A percentile compares a stretch with the other conserved stretches of the same genome.
phyloP scores from a whole-genome alignment of 2,888 invertebrate species.

The Bugula neritina region DNA sequence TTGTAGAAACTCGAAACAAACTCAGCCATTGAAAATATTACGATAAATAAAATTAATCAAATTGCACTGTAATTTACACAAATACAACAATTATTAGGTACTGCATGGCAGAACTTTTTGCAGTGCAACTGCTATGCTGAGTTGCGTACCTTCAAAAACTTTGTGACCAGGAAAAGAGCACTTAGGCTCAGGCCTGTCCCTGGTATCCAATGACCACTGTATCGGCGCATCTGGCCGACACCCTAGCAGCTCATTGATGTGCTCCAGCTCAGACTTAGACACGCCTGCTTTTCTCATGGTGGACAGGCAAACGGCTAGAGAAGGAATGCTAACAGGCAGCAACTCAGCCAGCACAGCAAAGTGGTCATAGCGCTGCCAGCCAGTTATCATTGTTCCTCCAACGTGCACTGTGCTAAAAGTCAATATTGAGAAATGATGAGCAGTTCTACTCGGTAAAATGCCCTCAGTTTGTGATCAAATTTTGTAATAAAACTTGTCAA shows the following conservation, averaged over 20 bases:
- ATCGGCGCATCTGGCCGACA: neutral
- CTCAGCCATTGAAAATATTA: too few species aligned
- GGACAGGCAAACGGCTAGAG: conserved; percentile 47
- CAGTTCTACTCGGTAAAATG: too few species aligned
- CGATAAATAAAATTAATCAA: too few species aligned
- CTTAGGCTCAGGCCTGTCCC: neutral
- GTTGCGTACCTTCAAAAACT: neutral
- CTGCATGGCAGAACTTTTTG: too few species aligned
- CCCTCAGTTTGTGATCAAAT: too few species aligned
- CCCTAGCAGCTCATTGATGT: neutral
- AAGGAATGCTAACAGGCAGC: conserved; percentile 54
- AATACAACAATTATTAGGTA: too few species aligned
- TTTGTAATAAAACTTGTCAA: too few species aligned
- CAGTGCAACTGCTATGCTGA: too few species aligned
- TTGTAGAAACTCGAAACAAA: too few species aligned
- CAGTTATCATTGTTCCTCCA: conserved; percentile 53
- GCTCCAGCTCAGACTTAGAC: neutral
- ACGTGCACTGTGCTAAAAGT: conserved; percentile 34
- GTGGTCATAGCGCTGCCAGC: conserved; percentile 57
- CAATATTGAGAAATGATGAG: too few species aligned
- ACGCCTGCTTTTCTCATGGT: conserved; percentile 12
- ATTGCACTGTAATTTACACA: too few species aligned
- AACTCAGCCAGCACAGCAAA: conserved; percentile 55
- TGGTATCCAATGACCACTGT: neutral
- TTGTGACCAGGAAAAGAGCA: conserved; percentile 10